Base-by-base conservation (phyloP, 2,888 invertebrate species). In the Euzophera pinguis region DNA sequence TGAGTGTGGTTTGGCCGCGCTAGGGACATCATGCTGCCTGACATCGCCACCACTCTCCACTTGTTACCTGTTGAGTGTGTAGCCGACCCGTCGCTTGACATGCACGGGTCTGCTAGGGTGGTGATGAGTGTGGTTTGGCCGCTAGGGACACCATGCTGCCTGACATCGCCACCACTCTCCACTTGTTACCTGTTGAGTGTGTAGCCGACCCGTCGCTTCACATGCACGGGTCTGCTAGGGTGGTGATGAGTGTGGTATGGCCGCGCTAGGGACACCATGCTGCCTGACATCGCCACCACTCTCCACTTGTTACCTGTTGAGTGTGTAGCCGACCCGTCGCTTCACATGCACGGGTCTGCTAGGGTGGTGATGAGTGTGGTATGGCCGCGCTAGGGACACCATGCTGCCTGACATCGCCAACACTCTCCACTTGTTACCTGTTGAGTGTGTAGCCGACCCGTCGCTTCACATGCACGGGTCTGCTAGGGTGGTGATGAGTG, bases 81-180 rank as follows among this genome's bases (percentile, higher is more conserved):
- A 75, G 1, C 89, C 88, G 32, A 89, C 89, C 1, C 87, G 69
- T 17, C 87, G 71, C 43, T 85, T 86, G 3, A 83, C 83, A 53
- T 81, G 83, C 6, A 78, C 78, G 10, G 86, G 84, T 0, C 84
- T 62, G 47, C 69, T 71, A 0, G 81, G 68, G 52, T 81, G 81
- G 7, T 73, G 65, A 42, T 37, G 73, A 50, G 73, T 54, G 50
- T 71, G 76, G 1, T 69, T 73, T 0, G 77, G 78, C 0, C 55
- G 92, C 90, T 48, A 93, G 81, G 0, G 92, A 92, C 61, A 91
- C 90, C 81, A 84, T 84, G 62, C 92, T 91, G 60, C 92, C 92
- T 0, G 92, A 92, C 57, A 91, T 92, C 0, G 88, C 88, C 47
- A 90, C n/a, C n/a, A n/a, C n/a, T n/a, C n/a, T n/a, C n/a, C n/a